Evolutionary conservation across 2,888 invertebrate genomes (phyloP).

Genomic region (Magallana nippona): DNA sequence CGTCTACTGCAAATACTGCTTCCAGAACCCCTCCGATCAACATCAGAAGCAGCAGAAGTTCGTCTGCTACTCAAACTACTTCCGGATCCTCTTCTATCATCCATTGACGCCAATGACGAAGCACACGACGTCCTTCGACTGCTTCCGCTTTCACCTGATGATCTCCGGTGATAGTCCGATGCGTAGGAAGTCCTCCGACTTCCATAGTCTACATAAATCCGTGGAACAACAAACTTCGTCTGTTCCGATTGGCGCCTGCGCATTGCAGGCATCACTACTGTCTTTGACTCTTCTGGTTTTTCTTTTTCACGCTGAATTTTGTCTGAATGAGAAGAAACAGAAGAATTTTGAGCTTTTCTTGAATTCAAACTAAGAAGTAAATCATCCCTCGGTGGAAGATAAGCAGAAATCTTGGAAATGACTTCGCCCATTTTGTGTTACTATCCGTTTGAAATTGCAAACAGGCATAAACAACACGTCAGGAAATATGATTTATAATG

Average conservation of each 20-base stretch:
- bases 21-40: constrained; percentile 71
- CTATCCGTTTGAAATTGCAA: not conserved
- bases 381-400: constrained; percentile 42
- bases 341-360: not conserved
- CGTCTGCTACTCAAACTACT: constrained; percentile 72
- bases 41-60: constrained; percentile 72
- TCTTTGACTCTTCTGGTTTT: constrained; percentile 70
- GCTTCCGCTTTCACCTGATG: constrained; percentile 65
- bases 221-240: constrained; percentile 74
- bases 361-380: not conserved
- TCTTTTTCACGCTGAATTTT: constrained; percentile 54
- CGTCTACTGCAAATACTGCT: constrained; percentile 72
- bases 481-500: not conserved
- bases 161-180: constrained; percentile 66
- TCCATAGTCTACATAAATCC: constrained; percentile 76
- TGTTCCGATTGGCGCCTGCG: constrained; percentile 70
- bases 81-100: constrained; percentile 69
- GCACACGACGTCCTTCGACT: constrained; percentile 67
- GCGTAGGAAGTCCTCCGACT: constrained; percentile 73
- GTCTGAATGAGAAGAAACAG: constrained; percentile 52
- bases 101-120: constrained; percentile 61
- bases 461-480: constrained; percentile 25
- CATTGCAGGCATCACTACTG: constrained; percentile 68
- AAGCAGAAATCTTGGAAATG: constrained; percentile 39
- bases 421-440: constrained; percentile 43